Evolutionary conservation across 2,888 invertebrate species (phyloP), one percentile per base, ranked within the genome.

Genomic region (Amblyjoppa fuscipennis): DNA sequence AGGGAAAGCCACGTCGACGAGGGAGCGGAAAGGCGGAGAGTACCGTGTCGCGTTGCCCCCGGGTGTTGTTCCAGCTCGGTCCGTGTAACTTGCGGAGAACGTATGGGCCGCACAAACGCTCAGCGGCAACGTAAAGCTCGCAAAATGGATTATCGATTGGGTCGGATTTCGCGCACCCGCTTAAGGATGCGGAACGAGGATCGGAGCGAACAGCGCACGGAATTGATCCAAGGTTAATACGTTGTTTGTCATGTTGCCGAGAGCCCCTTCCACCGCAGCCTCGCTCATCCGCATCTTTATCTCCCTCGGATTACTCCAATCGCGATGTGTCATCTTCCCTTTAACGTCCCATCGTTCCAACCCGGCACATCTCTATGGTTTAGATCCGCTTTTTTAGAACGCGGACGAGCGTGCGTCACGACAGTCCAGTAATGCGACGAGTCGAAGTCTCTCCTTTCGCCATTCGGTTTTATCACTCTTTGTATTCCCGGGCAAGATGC

Each of bases 91-190:
- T 61, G 53, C 31, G n/a, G 25, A 9, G 45, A 34, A 77, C 76
- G 61, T 59, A 76, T 6, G 38, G 25, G 49, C 25, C 20, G 59
- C 5, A 7, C n/a, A 38, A 53, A 9, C 64, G 79, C 31, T 74
- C 49, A 56, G 66, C 4, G 16, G 4, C 56, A 81, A 74, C 66
- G 81, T 56, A 68, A 81, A 83, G 45, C 85, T 73, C 53, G 85
- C 34, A 68, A 83, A 81, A 80, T 83, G 83, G 76, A 81, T 80
- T 85, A 85, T 85, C 85, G 85, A 85, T 85, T 83, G 76, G 56
- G 31, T 31, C 7, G 20, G 53, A 51, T 25, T 83, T 76, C 75
- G 28, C 76, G 71, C 84, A 38, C 80, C 28, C 71, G 70, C 20
- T 83, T 61, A 49, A 73, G 76, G 59, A 53, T 1, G 45, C 13